phyloP scores from a whole-genome alignment of 2,113 vertebrate species.

The Melospiza melodia region DNA sequence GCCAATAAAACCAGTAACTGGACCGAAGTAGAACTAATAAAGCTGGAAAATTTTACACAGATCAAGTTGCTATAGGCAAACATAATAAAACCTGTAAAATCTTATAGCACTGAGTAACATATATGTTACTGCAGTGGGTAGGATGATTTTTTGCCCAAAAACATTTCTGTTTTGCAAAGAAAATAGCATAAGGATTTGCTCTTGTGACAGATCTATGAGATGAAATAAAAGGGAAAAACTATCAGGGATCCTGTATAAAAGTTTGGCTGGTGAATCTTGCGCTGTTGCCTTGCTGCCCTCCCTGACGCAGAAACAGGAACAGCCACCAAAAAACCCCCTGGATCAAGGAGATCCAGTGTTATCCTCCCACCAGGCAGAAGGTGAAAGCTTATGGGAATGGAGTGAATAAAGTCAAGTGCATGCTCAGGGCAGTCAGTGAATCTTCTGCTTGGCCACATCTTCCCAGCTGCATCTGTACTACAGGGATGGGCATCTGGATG shows the following conservation, averaged over 20 bases:
- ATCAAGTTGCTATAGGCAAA: background rate
- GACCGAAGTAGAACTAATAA: background rate
- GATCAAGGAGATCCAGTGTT: background rate
- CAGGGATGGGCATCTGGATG: background rate
- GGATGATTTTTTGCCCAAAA: background rate
- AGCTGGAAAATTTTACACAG: background rate
- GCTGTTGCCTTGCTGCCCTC: background rate
- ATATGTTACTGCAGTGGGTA: background rate
- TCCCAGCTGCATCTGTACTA: background rate
- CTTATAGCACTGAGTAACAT: background rate
- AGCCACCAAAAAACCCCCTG: background rate
- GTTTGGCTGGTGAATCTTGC: background rate
- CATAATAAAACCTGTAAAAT: background rate
- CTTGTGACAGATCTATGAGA: background rate
- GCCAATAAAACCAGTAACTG: background rate
- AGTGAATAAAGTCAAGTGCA: background rate
- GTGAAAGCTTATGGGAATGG: background rate
- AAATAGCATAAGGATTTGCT: background rate
- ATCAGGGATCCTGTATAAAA: background rate
- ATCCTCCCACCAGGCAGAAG: background rate
- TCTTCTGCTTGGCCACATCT: too few relatives aligned
- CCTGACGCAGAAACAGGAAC: background rate
- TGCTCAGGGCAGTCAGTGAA: background rate
- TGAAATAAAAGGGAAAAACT: background rate
- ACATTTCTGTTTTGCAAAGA: background rate